These are phyloP conservation scores for Perizoma affinitatum DNA, from an alignment of 2,888 invertebrate species.

Conservation along the genomic window DNA sequence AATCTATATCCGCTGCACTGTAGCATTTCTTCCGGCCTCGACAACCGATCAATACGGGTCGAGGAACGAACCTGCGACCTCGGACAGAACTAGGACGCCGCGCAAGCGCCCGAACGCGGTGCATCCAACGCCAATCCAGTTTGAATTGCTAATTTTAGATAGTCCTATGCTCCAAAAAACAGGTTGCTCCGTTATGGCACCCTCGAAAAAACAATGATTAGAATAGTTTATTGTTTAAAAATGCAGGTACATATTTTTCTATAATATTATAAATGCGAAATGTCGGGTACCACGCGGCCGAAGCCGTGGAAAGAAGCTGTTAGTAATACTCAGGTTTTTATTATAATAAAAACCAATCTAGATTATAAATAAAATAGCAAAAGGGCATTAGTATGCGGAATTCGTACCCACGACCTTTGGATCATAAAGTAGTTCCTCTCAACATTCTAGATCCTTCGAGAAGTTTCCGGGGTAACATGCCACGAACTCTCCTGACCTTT, in stretches of 20 bases:
- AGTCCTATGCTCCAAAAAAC: constrained; percentile 18
- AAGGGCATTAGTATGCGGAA: too few relatives aligned
- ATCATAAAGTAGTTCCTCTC: neutral
- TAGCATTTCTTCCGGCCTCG: constrained; percentile 74
- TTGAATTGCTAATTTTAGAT: constrained; percentile 67
- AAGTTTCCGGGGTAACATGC: constrained; percentile 24
- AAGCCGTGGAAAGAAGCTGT: too few relatives aligned
- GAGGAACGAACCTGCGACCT: constrained; percentile 83
- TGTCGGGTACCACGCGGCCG: too few relatives aligned
- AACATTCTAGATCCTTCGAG: constrained; percentile 17
- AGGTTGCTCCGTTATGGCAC: neutral
- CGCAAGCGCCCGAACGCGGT: constrained; percentile 74
- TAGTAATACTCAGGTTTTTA: too few relatives aligned
- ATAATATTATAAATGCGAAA: too few relatives aligned
- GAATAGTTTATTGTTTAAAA: neutral
- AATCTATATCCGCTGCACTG: constrained; percentile 69
- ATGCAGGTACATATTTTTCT: too few relatives aligned
- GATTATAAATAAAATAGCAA: too few relatives aligned
- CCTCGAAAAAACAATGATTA: constrained; percentile 1
- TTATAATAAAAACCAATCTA: too few relatives aligned
- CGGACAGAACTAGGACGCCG: constrained; percentile 76
- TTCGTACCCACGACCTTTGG: too few relatives aligned
- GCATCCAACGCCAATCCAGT: constrained; percentile 67
- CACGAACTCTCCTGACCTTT: constrained; percentile 38
- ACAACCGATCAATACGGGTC: constrained; percentile 75